Percentiles rank a stretch among this genome's conserved stretches.
These are phyloP conservation scores for Lepetodrilus schrolli DNA, from an alignment of 2,888 invertebrate genomes.

Conservation along the genomic window DNA sequence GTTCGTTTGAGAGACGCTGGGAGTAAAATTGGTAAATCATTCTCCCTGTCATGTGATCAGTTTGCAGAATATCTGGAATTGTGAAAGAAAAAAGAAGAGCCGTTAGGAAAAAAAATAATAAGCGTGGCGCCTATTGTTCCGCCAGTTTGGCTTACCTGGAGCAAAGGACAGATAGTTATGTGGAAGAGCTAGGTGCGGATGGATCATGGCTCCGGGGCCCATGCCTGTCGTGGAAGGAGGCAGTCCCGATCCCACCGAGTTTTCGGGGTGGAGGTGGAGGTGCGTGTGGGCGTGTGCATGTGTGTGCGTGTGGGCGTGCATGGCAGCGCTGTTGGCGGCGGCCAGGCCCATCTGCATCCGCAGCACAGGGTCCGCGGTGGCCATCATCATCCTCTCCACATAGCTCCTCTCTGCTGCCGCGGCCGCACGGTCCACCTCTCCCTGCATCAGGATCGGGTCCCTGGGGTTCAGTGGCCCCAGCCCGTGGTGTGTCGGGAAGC, in stretches of 20 bases:
- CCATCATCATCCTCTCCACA: conserved; percentile 79
- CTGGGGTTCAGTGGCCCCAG: background rate
- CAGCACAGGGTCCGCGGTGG: conserved; percentile 92
- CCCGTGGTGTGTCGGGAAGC: conserved; percentile 19
- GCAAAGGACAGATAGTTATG: conserved; percentile 51
- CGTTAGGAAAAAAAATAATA: too few species aligned
- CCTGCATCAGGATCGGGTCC: background rate
- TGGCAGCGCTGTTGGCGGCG: conserved; percentile 35
- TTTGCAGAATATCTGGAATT: conserved; percentile 65
- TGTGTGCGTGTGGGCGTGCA: conserved; percentile 80
- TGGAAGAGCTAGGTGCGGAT: conserved; percentile 37
- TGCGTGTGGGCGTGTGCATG: conserved; percentile 93
- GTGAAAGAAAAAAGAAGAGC: conserved; percentile 31
- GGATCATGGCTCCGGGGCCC: too few species aligned
- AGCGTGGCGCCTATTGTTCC: background rate
- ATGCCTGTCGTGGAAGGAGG: conserved; percentile 36
- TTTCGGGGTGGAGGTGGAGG: conserved; percentile 81
- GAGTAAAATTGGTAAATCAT: conserved; percentile 71
- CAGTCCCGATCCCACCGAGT: conserved; percentile 44
- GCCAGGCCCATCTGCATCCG: conserved; percentile 87
- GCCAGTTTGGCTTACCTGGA: conserved; percentile 56
- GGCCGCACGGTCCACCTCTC: conserved; percentile 39
- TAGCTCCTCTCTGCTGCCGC: conserved; percentile 80
- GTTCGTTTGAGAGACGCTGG: conserved; percentile 67
- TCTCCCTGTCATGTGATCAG: conserved; percentile 68